A percentile compares a stretch with the other conserved stretches of the same genome.
These are phyloP conservation scores for Daktulosphaira vitifoliae DNA, from an alignment of 1,140 invertebrate genomes.

Conservation along the genomic window DNA sequence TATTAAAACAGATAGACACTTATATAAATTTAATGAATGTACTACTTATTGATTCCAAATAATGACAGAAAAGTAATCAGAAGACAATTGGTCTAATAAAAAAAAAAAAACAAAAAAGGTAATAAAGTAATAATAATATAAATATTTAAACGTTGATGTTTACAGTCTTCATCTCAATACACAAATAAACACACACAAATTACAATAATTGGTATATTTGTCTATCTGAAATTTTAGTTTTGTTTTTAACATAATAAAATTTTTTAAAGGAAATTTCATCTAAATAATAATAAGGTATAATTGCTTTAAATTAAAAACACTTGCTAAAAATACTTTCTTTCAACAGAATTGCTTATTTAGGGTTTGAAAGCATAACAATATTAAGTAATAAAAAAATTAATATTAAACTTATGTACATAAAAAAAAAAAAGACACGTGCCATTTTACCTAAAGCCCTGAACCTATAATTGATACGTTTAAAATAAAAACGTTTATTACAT, in stretches of 20 bases:
- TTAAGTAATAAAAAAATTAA: slow-evolving; percentile 25
- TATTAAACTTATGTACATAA: slow-evolving; percentile 20
- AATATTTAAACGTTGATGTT: slow-evolving; percentile 30
- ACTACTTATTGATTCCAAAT: slow-evolving; percentile 20
- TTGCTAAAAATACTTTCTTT: slow-evolving; percentile 28
- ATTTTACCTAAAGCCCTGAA: slow-evolving; percentile 30
- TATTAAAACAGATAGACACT: too few relatives aligned
- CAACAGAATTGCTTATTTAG: slow-evolving; percentile 29
- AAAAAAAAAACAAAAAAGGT: too few relatives aligned
- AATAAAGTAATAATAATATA: slow-evolving; percentile 32
- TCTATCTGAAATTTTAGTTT: background rate
- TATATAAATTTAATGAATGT: background rate
- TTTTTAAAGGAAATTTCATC: background rate
- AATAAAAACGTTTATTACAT: slow-evolving; percentile 4
- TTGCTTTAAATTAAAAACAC: slow-evolving; percentile 13
- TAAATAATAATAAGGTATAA: slow-evolving; percentile 8
- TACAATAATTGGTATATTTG: slow-evolving; percentile 3
- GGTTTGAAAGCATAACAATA: slow-evolving; percentile 31
- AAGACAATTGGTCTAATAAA: slow-evolving; percentile 33
- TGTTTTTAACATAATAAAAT: slow-evolving; percentile 23
- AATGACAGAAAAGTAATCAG: slow-evolving; percentile 28
- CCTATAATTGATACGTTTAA: slow-evolving; percentile 29
- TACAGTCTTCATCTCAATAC: slow-evolving; percentile 32
- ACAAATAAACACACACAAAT: slow-evolving; percentile 14
- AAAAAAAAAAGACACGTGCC: slow-evolving; percentile 24